Evolutionary conservation across 2,888 invertebrate genomes (phyloP), one percentile per base, ranked within the genome.

Genomic region (Andrena fulva): DNA sequence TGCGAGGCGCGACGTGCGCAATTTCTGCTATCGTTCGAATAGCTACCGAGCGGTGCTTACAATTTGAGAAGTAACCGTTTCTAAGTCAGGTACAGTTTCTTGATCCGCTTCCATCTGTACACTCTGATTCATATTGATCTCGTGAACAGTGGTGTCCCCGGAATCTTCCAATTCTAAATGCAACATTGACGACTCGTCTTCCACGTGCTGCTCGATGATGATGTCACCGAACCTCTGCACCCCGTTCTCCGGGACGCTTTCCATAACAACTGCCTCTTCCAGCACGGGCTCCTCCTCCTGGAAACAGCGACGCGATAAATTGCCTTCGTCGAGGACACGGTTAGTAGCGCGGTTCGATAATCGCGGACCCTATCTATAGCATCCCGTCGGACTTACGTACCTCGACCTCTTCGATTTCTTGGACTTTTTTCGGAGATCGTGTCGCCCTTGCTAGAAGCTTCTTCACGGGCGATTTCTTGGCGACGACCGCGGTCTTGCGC

Each of bases 381-480:
- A 29, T 66, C 24, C 10, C 31, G 35, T 20, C 8, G 48, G n/a
- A 5, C 35, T 64, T 67, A 29, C 84, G 86, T 87, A 93, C 93
- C 89, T 93, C 92, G 16, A 87, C 72, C 56, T 90, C 92, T 7
- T 91, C 90, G 12, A 88, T 87, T 66, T 91, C 92, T 48, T 88
- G 91, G 29, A 87, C 62, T 63, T 89, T 92, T 67, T 84, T 92
- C 20, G 89, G 85, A 1, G 89, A 90, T 63, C 91, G 88, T 29
- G 92, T 92, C 0, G 91, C 89, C 68, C 91, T 90, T 8, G 92
- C 89, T 5, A 89, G 67, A 29, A 91, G 79, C 69, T 93, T 93
- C 80, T 93, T 93, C 0, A 82, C 89, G 2, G 93, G 91, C 20
- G 93, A 87, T 78, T 93, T 93, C 79, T 92, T 93, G 0, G 87